A percentile compares a stretch with the other conserved stretches of the same genome.
These are phyloP conservation scores for Villa cingulata DNA, from an alignment of 2,888 invertebrate species.

Conservation along the genomic window DNA sequence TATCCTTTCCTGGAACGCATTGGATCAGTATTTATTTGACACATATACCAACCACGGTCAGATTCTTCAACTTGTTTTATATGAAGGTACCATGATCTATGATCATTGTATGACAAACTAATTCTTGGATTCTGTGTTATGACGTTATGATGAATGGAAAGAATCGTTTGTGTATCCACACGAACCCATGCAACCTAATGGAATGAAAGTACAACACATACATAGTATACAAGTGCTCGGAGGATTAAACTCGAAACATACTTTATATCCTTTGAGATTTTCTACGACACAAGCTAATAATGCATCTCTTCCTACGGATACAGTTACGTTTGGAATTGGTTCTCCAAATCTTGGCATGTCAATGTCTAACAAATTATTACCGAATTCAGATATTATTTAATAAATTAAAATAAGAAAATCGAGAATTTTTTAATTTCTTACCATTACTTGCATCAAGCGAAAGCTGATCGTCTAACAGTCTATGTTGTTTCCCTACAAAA, in stretches of 20 bases:
- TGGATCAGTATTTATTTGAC: constrained; percentile 87
- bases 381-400: too few relatives aligned
- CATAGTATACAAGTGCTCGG: too few relatives aligned
- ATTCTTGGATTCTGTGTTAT: constrained; percentile 84
- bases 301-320: constrained; percentile 75
- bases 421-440: too few relatives aligned
- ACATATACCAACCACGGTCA: constrained; percentile 86
- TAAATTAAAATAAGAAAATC: too few relatives aligned
- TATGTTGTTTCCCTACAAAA: too few relatives aligned
- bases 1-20: constrained; percentile 83
- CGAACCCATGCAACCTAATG: constrained; percentile 81
- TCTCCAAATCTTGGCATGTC: constrained; percentile 70
- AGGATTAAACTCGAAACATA: too few relatives aligned
- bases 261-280: constrained; percentile 75
- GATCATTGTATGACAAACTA: constrained; percentile 75
- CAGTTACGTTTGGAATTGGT: constrained; percentile 80
- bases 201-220: too few relatives aligned
- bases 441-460: too few relatives aligned
- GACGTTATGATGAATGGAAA: constrained; percentile 83
- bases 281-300: constrained; percentile 79
- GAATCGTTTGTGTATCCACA: constrained; percentile 82
- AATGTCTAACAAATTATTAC: too few relatives aligned
- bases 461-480: too few relatives aligned
- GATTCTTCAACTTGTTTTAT: constrained; percentile 77
- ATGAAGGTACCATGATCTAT: constrained; percentile 82